Evolutionary conservation across 2,113 vertebrate genomes (phyloP).

Genomic region (Polypterus senegalus): DNA sequence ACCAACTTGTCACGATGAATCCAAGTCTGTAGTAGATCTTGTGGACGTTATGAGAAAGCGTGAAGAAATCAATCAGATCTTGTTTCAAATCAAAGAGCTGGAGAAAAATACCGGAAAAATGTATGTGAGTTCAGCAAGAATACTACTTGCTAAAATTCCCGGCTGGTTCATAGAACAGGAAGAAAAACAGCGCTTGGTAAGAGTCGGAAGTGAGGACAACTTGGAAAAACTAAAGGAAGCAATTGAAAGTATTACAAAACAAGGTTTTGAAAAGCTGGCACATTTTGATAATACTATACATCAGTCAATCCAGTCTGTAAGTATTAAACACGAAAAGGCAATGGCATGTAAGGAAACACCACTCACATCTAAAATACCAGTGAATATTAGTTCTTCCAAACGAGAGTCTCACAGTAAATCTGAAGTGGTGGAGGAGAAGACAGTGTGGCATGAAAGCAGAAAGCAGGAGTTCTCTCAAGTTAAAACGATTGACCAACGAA

Average conservation of each 20-base stretch:
- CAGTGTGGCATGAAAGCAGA: conserved; percentile 31
- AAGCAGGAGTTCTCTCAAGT: conserved; percentile 31
- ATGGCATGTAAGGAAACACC: conserved; percentile 23
- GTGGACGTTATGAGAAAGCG: conserved; percentile 45
- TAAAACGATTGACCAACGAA: conserved; percentile 35
- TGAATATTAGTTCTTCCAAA: conserved; percentile 41
- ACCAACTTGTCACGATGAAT: conserved; percentile 14
- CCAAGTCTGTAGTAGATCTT: conserved; percentile 35
- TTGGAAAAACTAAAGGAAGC: conserved; percentile 45
- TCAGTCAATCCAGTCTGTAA: conserved; percentile 42
- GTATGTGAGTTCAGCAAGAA: conserved; percentile 43
- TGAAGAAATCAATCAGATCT: conserved; percentile 49
- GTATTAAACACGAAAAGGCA: conserved; percentile 33
- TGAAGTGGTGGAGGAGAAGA: conserved; percentile 30
- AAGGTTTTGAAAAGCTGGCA: conserved; percentile 39
- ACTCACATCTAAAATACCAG: conserved; percentile 39
- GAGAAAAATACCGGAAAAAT: conserved; percentile 44
- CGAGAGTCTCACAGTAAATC: conserved; percentile 35
- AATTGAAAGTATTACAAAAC: conserved; percentile 39
- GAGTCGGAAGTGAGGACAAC: conserved; percentile 32
- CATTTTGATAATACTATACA: conserved; percentile 42
- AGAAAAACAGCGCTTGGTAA: conserved; percentile 41
- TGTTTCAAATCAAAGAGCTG: conserved; percentile 51
- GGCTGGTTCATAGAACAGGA: conserved; percentile 48
- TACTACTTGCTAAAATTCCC: conserved; percentile 45